Evolutionary conservation across 2,888 invertebrate species (phyloP).

Genomic region (Patella depressa): DNA sequence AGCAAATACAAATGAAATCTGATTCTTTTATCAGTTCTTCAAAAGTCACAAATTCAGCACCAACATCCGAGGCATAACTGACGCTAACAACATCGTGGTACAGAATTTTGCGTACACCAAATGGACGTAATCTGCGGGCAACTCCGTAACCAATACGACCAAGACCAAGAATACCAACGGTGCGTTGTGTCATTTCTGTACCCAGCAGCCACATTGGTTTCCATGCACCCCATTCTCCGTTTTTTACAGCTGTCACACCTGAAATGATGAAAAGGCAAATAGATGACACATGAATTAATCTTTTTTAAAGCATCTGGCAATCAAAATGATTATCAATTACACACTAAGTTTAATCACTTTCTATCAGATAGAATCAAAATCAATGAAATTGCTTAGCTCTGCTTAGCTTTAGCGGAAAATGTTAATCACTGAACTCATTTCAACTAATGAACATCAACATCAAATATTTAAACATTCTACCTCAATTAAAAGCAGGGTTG

Average conservation of each 20-base stretch:
- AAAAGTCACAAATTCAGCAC: conserved; percentile 80
- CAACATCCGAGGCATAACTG: conserved; percentile 73
- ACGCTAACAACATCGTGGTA: conserved; percentile 52
- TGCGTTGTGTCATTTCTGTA: conserved; percentile 81
- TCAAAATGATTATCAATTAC: no score
- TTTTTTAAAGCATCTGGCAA: no score
- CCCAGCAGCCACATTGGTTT: conserved; percentile 93
- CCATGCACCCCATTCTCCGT: conserved; percentile 91
- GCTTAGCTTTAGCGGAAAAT: no score
- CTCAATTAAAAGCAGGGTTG: no score
- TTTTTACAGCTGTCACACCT: conserved; percentile 69
- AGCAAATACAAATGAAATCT: conserved; percentile 88
- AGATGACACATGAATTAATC: no score
- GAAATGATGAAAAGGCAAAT: neutral
- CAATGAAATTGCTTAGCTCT: no score
- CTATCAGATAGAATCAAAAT: no score
- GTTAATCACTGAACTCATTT: no score
- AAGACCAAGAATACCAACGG: conserved; percentile 75
- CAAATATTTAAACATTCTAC: no score
- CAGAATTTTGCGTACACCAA: conserved; percentile 50
- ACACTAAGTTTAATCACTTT: no score
- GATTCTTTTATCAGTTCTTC: conserved; percentile 81
- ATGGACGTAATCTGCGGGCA: conserved; percentile 55
- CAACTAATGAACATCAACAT: no score
- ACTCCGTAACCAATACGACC: conserved; percentile 69